A percentile compares a stretch with the other conserved stretches of the same genome.
Evolutionary conservation across 2,888 invertebrate species (phyloP).

Genomic region (Caenorhabditis sinica): DNA sequence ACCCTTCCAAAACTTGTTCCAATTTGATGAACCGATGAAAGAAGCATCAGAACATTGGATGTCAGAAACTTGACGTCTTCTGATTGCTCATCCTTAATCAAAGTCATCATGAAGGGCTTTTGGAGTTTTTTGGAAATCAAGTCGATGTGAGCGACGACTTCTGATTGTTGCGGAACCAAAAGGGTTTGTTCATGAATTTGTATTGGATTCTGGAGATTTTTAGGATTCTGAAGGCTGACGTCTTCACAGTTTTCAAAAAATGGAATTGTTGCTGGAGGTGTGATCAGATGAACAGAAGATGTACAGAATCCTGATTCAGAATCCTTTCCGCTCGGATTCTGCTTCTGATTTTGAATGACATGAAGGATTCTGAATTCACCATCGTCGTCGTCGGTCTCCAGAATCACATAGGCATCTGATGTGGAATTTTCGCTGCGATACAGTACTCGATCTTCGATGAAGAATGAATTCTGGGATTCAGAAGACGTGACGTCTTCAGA

Average conservation of each 20-base stretch:
- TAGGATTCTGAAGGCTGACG: constrained; percentile 34
- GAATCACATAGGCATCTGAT: background rate
- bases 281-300: constrained; percentile 41
- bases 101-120: constrained; percentile 48
- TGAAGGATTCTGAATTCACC: background rate
- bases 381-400: constrained; percentile 14
- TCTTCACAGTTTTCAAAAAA: constrained; percentile 15
- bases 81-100: constrained; percentile 44
- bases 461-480: background rate
- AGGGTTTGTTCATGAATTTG: constrained; percentile 38
- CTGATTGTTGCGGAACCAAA: constrained; percentile 36
- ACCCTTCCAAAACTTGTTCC: constrained; percentile 67
- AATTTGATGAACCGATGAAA: constrained; percentile 53
- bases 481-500: constrained; percentile 1
- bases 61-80: constrained; percentile 58
- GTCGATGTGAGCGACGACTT: constrained; percentile 48
- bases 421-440: background rate
- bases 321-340: no score
- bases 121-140: background rate
- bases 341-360: background rate
- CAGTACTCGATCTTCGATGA: background rate
- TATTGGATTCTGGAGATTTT: background rate
- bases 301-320: constrained; percentile 20
- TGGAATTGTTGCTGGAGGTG: constrained; percentile 37
- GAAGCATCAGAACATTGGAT: constrained; percentile 52